Percentiles rank a stretch among this genome's conserved stretches.
These are phyloP conservation scores for Leptinotarsa haldemani DNA, from an alignment of 2,888 invertebrate genomes.

Conservation along the genomic window DNA sequence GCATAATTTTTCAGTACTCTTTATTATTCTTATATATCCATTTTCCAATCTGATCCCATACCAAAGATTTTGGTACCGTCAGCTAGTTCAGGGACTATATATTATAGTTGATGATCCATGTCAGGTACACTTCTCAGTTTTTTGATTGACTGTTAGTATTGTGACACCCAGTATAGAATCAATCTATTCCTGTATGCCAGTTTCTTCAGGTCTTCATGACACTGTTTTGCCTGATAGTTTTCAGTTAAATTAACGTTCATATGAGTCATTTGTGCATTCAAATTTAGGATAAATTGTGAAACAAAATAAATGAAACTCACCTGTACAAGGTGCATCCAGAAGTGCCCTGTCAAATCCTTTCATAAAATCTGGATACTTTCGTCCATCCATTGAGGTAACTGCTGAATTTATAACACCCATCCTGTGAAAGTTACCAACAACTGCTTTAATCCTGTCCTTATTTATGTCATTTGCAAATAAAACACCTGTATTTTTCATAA, in stretches of 20 bases:
- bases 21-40: too few species aligned
- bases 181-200: too few species aligned
- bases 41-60: too few species aligned
- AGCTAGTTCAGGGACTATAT: too few species aligned
- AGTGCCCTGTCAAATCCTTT: constrained; percentile 92
- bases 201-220: too few species aligned
- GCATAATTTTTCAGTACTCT: too few species aligned
- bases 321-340: constrained; percentile 98
- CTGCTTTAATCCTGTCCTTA: constrained; percentile 87
- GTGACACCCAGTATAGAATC: too few species aligned
- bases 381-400: constrained; percentile 89
- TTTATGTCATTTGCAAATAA: constrained; percentile 97
- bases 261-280: background rate
- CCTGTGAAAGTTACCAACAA: constrained; percentile 96
- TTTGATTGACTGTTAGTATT: too few species aligned
- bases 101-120: too few species aligned
- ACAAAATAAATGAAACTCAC: constrained; percentile 11
- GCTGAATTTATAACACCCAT: constrained; percentile 95
- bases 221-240: too few species aligned
- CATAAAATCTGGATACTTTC: constrained; percentile 82
- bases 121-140: too few species aligned
- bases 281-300: background rate
- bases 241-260: background rate
- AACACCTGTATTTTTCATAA: constrained; percentile 98
- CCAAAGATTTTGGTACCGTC: too few species aligned